Percentiles rank a stretch among this genome's conserved stretches.
phyloP scores from a whole-genome alignment of 1,140 invertebrate genomes.

The Magallana gigas region DNA sequence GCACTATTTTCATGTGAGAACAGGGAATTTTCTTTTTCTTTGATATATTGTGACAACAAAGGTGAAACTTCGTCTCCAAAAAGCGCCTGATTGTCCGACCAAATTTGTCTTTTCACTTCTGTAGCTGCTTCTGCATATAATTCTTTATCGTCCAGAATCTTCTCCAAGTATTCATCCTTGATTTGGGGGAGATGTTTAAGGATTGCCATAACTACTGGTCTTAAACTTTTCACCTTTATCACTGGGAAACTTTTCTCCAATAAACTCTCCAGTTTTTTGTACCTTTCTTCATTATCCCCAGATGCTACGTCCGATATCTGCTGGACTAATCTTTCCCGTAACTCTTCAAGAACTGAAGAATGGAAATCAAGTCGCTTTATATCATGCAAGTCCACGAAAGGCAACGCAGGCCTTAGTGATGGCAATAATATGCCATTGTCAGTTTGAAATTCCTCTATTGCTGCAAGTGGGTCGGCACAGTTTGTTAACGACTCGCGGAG shows the following conservation, averaged over 20 bases:
- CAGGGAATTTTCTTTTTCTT: conserved; percentile 86
- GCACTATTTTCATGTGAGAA: conserved; percentile 94
- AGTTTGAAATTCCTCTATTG: conserved; percentile 96
- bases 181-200: conserved; percentile 95
- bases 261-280: conserved; percentile 93
- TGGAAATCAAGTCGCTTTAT: conserved; percentile 96
- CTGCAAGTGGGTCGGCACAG: conserved; percentile 96
- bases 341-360: conserved; percentile 94
- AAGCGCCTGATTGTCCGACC: conserved; percentile 97
- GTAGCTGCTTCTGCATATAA: conserved; percentile 96
- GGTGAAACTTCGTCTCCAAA: conserved; percentile 99
- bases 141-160: conserved; percentile 90
- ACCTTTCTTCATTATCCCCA: conserved; percentile 86
- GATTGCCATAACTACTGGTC: conserved; percentile 97
- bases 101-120: conserved; percentile 98
- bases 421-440: conserved; percentile 97
- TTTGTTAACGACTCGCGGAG: conserved; percentile 95
- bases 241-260: conserved; percentile 95
- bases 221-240: conserved; percentile 92
- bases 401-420: conserved; percentile 94
- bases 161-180: conserved; percentile 93
- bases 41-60: conserved; percentile 93
- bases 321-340: conserved; percentile 92
- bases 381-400: conserved; percentile 95
- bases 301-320: conserved; percentile 93